Percentiles rank a stretch among this genome's conserved stretches.
Evolutionary conservation across 2,113 vertebrate genomes (phyloP).

Genomic region (Aythya baeri): DNA sequence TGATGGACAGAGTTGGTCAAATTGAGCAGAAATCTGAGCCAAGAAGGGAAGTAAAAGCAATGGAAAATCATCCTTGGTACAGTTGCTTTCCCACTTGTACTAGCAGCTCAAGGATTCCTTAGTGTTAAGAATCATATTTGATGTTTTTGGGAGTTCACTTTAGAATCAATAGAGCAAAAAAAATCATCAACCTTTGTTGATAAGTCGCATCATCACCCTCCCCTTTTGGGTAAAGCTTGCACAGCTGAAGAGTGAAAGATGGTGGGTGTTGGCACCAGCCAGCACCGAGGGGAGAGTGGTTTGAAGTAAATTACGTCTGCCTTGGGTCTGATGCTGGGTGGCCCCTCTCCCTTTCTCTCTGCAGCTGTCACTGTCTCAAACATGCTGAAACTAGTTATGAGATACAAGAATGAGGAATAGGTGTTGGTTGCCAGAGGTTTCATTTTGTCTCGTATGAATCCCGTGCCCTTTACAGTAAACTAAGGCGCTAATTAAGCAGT

Average conservation of each 20-base stretch:
- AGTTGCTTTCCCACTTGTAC: background rate
- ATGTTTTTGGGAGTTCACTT: background rate
- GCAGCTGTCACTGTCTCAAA: background rate
- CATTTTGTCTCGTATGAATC: background rate
- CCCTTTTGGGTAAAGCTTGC: background rate
- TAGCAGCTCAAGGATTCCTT: background rate
- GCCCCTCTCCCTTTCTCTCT: background rate
- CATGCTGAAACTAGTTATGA: background rate
- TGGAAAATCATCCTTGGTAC: rapidly evolving
- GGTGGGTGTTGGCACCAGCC: background rate
- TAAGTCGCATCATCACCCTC: background rate
- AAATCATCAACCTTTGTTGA: background rate
- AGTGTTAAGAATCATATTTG: background rate
- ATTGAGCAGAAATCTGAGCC: background rate
- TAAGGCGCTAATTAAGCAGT: constrained; percentile 18
- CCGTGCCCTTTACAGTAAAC: background rate
- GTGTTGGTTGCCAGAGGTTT: constrained; percentile 15
- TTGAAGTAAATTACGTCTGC: constrained; percentile 21
- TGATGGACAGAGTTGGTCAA: background rate
- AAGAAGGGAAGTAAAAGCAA: background rate
- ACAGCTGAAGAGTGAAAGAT: background rate
- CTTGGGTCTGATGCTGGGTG: background rate
- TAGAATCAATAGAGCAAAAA: background rate
- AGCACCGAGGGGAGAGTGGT: background rate
- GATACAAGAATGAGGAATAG: constrained; percentile 1